These are phyloP conservation scores for Entomobrya proxima DNA, from an alignment of 2,888 invertebrate genomes.

Conservation along the genomic window DNA sequence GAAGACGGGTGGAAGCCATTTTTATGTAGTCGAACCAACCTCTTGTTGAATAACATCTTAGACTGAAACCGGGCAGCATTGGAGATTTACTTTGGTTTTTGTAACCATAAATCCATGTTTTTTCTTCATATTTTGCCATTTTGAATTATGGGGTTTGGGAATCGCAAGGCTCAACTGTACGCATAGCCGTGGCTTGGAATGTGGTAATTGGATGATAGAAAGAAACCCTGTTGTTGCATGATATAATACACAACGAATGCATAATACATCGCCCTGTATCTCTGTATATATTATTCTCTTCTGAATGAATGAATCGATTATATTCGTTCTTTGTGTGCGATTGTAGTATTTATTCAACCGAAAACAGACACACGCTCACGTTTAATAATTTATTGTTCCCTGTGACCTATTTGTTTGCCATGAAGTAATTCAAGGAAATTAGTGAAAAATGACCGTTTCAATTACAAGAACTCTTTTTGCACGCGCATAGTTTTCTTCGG, in stretches of 20 bases:
- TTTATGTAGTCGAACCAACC: not conserved
- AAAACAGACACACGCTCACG: not conserved
- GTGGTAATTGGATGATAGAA: conserved; percentile 24
- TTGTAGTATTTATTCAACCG: not conserved
- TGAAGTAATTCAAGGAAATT: not conserved
- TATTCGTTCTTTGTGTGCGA: not conserved
- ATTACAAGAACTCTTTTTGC: conserved; percentile 6
- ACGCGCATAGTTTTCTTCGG: not conserved
- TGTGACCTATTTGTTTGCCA: conserved; percentile 8
- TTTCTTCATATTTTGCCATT: not conserved
- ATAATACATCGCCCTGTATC: not conserved
- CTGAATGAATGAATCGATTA: not conserved
- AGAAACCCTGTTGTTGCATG: no score
- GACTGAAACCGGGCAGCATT: not conserved
- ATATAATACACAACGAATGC: no score
- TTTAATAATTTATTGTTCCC: not conserved
- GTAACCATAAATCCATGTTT: conserved; percentile 4
- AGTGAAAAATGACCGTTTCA: conserved; percentile 7
- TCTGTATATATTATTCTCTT: not conserved
- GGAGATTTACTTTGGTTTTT: not conserved
- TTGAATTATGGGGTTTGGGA: conserved; percentile 27
- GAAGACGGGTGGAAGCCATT: conserved; percentile 46
- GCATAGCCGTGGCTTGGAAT: conserved; percentile 7
- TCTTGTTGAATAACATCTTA: not conserved
- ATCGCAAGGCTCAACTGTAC: not conserved